Base-by-base conservation (phyloP, 2,113 vertebrate genomes). In the Gorsachius goisagi region DNA sequence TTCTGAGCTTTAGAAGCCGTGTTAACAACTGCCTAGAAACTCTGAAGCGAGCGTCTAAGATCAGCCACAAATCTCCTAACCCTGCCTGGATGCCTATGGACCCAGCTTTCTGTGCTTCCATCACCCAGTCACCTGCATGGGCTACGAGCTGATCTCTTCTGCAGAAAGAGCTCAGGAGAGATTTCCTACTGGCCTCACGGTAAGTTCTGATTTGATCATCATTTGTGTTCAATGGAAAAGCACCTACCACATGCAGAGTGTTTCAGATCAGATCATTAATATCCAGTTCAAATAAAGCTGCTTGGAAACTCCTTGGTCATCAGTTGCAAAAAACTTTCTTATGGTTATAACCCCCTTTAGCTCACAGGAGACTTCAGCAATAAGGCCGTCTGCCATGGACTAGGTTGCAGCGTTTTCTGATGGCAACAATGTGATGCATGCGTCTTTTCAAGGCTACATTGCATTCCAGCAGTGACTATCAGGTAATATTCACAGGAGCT, bases 361-460 rank as follows among this genome's bases (percentile, higher is more conserved):
- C 33, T 79, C 73, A 80, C n/a, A 58, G 58, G 24, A 58, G 13
- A 13, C 32, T 72, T 56, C 53, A 82, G 67, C 5, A 3, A 6
- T 20, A 28, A 71, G 20, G 26, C 39, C 6, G 0, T 3, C 60
- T 71, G 33, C 23, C 71, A 63, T 2, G 0, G 60, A 41, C 4
- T 9, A 86, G n/a, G 2, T 2, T 20, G 33, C 11, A 62, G 45
- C 22, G 21, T 18, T 67, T 89, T 69, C 71, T 67, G 55, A n/a
- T 8, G 41, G 59, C 32, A 86, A 44, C 0, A 3, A 39, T 7
- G 18, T 27, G 28, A 86, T 88, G 12, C 11, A 27, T 2, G 14
- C 20, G 18, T 26, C 22, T 80, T 53, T 45, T 26, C 55, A 80
- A 33, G 58, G 44, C 58, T 52, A 5, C 12, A 1, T 1, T 64